Percentiles rank a stretch among this genome's conserved stretches.
These are phyloP conservation scores for Nannoperca australis DNA, from an alignment of 2,797 vertebrate genomes.

Conservation along the genomic window DNA sequence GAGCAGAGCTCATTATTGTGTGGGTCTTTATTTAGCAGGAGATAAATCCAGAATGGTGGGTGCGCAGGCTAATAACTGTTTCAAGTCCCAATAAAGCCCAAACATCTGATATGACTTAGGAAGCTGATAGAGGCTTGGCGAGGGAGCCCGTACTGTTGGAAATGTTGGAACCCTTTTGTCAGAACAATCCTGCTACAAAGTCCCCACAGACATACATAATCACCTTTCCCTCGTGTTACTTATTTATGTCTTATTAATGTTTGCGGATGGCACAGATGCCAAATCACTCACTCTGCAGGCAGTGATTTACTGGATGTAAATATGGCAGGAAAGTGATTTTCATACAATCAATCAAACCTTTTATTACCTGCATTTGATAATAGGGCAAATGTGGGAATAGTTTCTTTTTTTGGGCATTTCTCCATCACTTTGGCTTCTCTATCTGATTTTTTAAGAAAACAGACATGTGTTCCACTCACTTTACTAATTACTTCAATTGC, in stretches of 20 bases:
- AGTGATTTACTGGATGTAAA: conserved; percentile 67
- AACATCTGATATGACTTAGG: conserved; percentile 80
- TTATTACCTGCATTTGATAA: conserved; percentile 68
- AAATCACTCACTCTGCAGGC: conserved; percentile 63
- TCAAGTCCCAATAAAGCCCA: conserved; percentile 78
- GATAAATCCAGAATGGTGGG: conserved; percentile 66
- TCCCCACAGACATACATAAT: conserved; percentile 69
- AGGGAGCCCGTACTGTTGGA: conserved; percentile 46
- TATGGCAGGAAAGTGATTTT: conserved; percentile 44
- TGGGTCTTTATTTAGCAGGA: conserved; percentile 62
- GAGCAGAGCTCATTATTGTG: conserved; percentile 61
- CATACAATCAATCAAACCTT: conserved; percentile 64
- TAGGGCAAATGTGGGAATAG: conserved; percentile 55
- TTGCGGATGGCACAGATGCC: conserved; percentile 67
- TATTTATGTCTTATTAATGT: conserved; percentile 75
- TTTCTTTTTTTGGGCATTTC: conserved; percentile 47
- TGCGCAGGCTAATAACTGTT: conserved; percentile 73
- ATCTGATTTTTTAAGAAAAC: conserved; percentile 54
- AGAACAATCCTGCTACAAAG: conserved; percentile 67
- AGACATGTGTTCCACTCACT: conserved; percentile 52
- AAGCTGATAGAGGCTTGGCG: conserved; percentile 67
- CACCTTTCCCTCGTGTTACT: conserved; percentile 70
- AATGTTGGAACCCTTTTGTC: conserved; percentile 63
- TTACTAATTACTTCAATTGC: conserved; percentile 58
- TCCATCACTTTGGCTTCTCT: conserved; percentile 41